Conservation (phyloP, 2,888 invertebrate genomes). For the Caenorhabditis sp. region DNA sequence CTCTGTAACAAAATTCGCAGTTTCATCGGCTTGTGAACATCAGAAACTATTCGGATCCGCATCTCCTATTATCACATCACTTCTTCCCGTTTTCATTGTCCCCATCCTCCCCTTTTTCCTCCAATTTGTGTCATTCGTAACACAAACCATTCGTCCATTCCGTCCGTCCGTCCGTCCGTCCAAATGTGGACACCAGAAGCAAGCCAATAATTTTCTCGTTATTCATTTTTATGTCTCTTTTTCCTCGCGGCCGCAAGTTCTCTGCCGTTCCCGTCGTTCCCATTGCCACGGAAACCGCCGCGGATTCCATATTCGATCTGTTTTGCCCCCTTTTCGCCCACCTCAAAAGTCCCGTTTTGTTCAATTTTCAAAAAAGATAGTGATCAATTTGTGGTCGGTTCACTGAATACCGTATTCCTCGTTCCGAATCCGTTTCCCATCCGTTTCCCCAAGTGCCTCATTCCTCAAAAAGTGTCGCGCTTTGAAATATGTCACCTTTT, state of each 20-base stretch:
- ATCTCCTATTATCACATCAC: too few species aligned
- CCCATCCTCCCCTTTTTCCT: too few species aligned
- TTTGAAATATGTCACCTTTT: constrained; percentile 52
- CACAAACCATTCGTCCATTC: neutral
- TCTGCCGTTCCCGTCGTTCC: constrained; percentile 6
- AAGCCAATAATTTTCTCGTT: constrained; percentile 57
- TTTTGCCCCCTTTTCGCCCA: neutral
- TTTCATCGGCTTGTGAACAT: too few species aligned
- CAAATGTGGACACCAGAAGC: neutral
- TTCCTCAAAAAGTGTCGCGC: constrained; percentile 35
- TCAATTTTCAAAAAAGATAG: constrained; percentile 2
- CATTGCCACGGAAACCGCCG: constrained; percentile 31
- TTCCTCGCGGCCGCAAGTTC: constrained; percentile 1
- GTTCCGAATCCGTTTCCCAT: neutral
- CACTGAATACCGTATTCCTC: constrained; percentile 13
- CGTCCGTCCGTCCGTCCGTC: neutral
- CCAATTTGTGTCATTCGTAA: too few species aligned
- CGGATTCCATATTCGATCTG: neutral
- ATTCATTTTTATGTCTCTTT: constrained; percentile 48
- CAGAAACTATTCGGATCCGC: too few species aligned
- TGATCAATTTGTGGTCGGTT: constrained; percentile 28
- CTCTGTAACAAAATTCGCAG: too few species aligned
- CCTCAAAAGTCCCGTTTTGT: neutral
- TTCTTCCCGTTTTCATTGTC: too few species aligned
- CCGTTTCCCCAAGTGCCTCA: constrained; percentile 32